phyloP scores from a whole-genome alignment of 2,888 invertebrate genomes.

The Vanessa cardui region DNA sequence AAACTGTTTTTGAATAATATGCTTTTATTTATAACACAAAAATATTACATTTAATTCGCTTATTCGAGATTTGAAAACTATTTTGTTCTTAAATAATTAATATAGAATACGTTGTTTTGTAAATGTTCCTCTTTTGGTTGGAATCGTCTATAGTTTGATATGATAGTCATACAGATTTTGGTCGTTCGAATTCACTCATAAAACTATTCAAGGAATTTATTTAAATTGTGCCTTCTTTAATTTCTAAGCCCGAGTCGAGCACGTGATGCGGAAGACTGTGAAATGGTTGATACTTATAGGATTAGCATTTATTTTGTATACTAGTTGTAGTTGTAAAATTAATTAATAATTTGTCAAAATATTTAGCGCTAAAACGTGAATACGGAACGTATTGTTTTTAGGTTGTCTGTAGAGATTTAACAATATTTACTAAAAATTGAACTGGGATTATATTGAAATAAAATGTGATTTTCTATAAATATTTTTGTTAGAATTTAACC shows the following conservation, averaged over 20 bases:
- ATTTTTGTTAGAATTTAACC: background rate
- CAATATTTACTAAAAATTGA: background rate
- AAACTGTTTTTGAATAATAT: no score
- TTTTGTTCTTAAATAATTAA: no score
- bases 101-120: no score
- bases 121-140: no score
- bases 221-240: conserved; percentile 11
- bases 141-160: no score
- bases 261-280: conserved; percentile 1
- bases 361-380: background rate
- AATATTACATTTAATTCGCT: no score
- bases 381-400: background rate
- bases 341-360: background rate
- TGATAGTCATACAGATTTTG: no score
- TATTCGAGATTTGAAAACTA: no score
- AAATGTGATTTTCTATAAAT: background rate
- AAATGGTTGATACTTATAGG: conserved; percentile 12
- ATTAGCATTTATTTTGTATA: conserved; percentile 11
- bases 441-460: background rate
- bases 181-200: no score
- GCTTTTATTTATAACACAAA: no score
- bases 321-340: background rate
- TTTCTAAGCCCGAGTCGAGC: background rate
- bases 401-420: background rate
- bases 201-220: background rate